These are phyloP conservation scores for Chironomus tepperi DNA, from an alignment of 1,140 invertebrate species.

Conservation along the genomic window DNA sequence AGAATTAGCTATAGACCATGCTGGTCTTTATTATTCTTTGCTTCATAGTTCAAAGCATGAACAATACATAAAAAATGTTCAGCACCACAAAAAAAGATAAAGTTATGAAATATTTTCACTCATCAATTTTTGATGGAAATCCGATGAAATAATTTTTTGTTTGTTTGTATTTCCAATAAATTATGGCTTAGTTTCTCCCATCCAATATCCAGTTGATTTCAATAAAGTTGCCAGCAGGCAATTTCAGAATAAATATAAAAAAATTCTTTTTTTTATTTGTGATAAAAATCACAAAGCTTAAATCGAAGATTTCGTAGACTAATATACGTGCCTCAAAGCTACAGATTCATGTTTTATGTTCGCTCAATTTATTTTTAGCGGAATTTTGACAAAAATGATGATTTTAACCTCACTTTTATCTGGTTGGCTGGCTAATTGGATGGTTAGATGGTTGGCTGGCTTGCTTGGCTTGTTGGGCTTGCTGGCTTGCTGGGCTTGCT, in stretches of 20 bases:
- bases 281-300: constrained; percentile 8
- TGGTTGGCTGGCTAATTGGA: no score
- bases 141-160: not conserved
- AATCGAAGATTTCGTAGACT: not conserved
- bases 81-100: not conserved
- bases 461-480: no score
- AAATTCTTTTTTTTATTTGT: not conserved
- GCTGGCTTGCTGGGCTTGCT: no score
- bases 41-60: no score
- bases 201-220: no score
- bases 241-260: not conserved
- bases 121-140: not conserved
- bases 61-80: no score
- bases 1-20: not conserved
- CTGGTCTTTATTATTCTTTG: no score
- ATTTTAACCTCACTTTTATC: no score
- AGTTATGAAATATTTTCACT: constrained; percentile 5
- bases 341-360: not conserved
- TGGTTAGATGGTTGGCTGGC: no score
- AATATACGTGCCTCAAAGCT: constrained; percentile 5
- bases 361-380: constrained; percentile 13
- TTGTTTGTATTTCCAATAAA: not conserved
- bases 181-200: no score
- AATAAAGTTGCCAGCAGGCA: not conserved
- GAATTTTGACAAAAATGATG: no score